Percentiles rank a stretch among this genome's conserved stretches.
phyloP scores from a whole-genome alignment of 2,888 invertebrate genomes.

The Lepas anatifera region DNA sequence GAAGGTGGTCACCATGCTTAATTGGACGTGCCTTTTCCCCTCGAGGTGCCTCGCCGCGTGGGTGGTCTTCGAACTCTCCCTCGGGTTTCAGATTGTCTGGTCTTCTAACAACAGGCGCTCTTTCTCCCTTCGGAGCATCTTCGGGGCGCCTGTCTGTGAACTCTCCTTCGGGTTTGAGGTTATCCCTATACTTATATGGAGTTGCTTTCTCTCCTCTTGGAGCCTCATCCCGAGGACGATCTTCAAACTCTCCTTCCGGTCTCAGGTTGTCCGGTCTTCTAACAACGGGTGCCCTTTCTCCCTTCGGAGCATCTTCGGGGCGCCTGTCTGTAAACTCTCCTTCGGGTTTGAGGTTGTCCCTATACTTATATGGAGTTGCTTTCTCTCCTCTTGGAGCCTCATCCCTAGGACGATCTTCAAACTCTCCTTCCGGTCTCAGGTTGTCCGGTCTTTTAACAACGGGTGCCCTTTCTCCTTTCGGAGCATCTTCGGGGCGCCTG shows the following conservation, averaged over 20 bases:
- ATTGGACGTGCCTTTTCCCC: slow-evolving; percentile 36
- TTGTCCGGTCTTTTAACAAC: slow-evolving; percentile 23
- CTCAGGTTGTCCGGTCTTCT: neutral
- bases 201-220: neutral
- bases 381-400: neutral
- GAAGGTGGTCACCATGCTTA: slow-evolving; percentile 33
- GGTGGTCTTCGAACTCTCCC: slow-evolving; percentile 34
- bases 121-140: neutral
- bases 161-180: neutral
- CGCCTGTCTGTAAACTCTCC: neutral
- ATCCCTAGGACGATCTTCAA: neutral
- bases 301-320: neutral
- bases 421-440: slow-evolving; percentile 18
- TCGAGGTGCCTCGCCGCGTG: slow-evolving; percentile 36
- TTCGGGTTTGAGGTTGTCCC: neutral
- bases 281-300: neutral
- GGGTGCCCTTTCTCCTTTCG: slow-evolving; percentile 15
- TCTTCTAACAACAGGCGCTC: slow-evolving; percentile 16
- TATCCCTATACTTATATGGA: neutral
- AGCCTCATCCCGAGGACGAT: neutral
- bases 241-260: neutral
- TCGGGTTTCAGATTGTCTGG: slow-evolving; percentile 34
- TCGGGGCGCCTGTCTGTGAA: neutral
- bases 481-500: neutral
- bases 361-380: neutral